Percentiles rank a stretch among this genome's conserved stretches.
Evolutionary conservation across 2,888 invertebrate genomes (phyloP).

Genomic region (Lasioglossum pauxillum): DNA sequence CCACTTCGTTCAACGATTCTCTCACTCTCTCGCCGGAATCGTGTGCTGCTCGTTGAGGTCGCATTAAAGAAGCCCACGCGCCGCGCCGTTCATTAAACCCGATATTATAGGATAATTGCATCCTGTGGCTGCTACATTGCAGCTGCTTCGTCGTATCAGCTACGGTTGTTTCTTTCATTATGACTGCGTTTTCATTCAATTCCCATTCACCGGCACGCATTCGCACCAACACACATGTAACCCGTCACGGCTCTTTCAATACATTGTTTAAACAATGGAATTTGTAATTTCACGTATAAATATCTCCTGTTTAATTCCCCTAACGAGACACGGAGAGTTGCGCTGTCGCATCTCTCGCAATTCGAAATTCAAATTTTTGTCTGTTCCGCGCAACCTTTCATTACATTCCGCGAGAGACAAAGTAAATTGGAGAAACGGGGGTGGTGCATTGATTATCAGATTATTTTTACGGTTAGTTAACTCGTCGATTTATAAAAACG

Average conservation of each 20-base stretch:
- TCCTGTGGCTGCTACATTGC: constrained; percentile 62
- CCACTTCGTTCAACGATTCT: neutral
- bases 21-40: constrained; percentile 43
- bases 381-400: neutral
- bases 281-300: neutral
- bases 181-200: constrained; percentile 53
- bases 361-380: neutral
- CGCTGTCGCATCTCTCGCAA: neutral
- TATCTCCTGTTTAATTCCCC: constrained; percentile 1
- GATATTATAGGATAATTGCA: constrained; percentile 72
- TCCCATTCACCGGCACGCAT: neutral
- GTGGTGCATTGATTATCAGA: neutral
- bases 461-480: neutral
- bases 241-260: neutral
- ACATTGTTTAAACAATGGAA: neutral
- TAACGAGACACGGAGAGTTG: neutral
- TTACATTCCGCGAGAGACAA: neutral
- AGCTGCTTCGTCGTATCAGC: constrained; percentile 54
- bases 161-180: constrained; percentile 57
- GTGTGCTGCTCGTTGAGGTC: constrained; percentile 55
- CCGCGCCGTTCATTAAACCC: constrained; percentile 65
- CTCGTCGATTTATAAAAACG: neutral
- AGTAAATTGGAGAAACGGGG: neutral
- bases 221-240: neutral
- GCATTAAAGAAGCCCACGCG: constrained; percentile 66